Percentiles rank a stretch among this genome's conserved stretches.
phyloP scores from a whole-genome alignment of 2,113 vertebrate species.

The Prunella himalayana region DNA sequence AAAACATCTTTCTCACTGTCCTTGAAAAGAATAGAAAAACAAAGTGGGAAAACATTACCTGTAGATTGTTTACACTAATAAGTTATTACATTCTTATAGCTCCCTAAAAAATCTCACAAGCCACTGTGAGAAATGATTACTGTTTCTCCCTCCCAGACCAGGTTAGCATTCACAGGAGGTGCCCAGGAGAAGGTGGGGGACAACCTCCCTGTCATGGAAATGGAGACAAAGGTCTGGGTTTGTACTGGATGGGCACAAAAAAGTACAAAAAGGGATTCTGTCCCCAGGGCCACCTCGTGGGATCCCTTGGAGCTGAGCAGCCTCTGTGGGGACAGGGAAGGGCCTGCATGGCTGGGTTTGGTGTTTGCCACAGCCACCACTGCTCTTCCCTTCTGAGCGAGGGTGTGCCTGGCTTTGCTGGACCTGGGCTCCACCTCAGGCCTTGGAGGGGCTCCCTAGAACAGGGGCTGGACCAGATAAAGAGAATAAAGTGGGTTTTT shows the following conservation, averaged over 20 bases:
- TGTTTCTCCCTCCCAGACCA: too few species aligned
- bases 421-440: not conserved
- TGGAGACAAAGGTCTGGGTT: not conserved
- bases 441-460: not conserved
- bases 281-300: not conserved
- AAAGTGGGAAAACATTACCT: too few species aligned
- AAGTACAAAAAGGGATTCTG: not conserved
- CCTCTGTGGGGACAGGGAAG: not conserved
- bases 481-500: not conserved
- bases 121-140: too few species aligned
- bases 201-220: not conserved
- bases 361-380: fast-evolving
- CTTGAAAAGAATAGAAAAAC: too few species aligned
- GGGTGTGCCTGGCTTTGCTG: too few species aligned
- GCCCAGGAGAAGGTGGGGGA: not conserved
- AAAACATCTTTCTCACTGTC: too few species aligned
- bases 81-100: too few species aligned
- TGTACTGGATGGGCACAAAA: not conserved
- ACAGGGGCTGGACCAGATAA: not conserved
- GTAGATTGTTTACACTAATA: too few species aligned
- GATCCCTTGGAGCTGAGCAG: not conserved
- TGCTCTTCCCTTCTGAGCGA: not conserved
- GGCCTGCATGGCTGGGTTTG: not conserved
- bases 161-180: not conserved
- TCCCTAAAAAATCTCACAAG: too few species aligned